These are phyloP conservation scores for Pantelozetes paolii DNA, from an alignment of 2,888 invertebrate species.

Conservation along the genomic window DNA sequence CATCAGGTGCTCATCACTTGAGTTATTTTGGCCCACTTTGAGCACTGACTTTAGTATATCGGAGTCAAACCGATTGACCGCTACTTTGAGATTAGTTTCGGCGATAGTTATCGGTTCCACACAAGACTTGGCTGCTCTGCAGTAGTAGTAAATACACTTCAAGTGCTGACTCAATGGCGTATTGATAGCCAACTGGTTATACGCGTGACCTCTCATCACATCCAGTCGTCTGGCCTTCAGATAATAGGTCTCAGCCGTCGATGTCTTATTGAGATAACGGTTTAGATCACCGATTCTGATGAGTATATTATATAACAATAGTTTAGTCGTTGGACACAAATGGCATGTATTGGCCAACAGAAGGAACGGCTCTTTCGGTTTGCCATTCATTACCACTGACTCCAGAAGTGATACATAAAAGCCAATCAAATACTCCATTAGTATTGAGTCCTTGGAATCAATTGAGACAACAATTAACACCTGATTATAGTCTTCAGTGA, in stretches of 20 bases:
- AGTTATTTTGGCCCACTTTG: not conserved
- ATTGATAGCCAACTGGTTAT: constrained; percentile 43
- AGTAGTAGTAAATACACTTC: constrained; percentile 41
- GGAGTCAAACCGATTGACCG: constrained; percentile 32
- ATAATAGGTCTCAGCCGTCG: constrained; percentile 42
- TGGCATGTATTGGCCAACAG: not conserved
- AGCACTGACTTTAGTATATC: constrained; percentile 3
- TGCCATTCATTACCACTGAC: constrained; percentile 18
- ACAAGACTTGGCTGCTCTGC: constrained; percentile 36
- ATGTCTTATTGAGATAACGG: constrained; percentile 36
- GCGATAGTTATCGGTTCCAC: constrained; percentile 40
- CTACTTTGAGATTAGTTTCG: constrained; percentile 37
- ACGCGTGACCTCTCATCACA: constrained; percentile 41
- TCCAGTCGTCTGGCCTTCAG: constrained; percentile 39
- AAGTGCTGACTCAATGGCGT: constrained; percentile 30
- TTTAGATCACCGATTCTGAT: constrained; percentile 43
- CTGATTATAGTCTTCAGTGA: not conserved
- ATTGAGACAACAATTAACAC: not conserved
- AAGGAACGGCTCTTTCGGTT: constrained; percentile 29
- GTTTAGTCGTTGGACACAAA: not conserved
- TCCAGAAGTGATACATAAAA: constrained; percentile 38
- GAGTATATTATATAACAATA: constrained; percentile 41
- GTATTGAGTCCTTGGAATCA: constrained; percentile 7
- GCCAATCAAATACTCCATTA: constrained; percentile 41
- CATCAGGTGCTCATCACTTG: not conserved